Evolutionary conservation across 2,888 invertebrate genomes (phyloP).

Genomic region (Patella caerulea): DNA sequence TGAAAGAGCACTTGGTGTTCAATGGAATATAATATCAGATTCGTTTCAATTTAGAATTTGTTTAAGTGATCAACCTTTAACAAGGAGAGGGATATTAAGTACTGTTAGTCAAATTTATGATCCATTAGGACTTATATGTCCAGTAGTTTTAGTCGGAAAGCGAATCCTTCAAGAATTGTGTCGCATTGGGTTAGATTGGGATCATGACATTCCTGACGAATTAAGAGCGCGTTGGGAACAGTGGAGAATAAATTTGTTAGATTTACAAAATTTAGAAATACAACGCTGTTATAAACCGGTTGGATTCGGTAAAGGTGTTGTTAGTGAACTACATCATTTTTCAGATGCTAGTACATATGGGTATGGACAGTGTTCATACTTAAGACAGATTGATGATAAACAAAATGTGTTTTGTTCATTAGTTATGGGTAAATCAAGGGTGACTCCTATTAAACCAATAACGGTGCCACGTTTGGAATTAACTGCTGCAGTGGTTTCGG

Average conservation of each 20-base stretch:
- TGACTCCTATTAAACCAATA: constrained; percentile 30
- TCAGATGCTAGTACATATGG: constrained; percentile 18
- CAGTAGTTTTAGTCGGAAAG: no score
- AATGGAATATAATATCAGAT: constrained; percentile 40
- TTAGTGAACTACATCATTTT: constrained; percentile 22
- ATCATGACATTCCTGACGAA: no score
- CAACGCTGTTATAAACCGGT: no score
- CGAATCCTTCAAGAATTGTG: no score
- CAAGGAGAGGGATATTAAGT: constrained; percentile 12
- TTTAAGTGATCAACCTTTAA: constrained; percentile 12
- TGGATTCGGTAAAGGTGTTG: no score
- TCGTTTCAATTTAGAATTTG: constrained; percentile 21
- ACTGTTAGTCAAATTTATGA: no score
- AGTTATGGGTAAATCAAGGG: constrained; percentile 28
- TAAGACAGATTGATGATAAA: constrained; percentile 8
- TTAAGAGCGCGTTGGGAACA: no score
- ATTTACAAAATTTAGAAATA: no score
- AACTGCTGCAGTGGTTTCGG: constrained; percentile 29
- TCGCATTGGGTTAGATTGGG: no score
- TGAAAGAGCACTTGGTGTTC: constrained; percentile 41
- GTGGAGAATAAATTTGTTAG: no score
- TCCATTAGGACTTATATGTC: no score
- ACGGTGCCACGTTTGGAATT: constrained; percentile 36
- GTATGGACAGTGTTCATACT: constrained; percentile 14
- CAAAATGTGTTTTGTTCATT: constrained; percentile 7